phyloP scores from a whole-genome alignment of 2,113 vertebrate species.

The Oryzias curvinotus region DNA sequence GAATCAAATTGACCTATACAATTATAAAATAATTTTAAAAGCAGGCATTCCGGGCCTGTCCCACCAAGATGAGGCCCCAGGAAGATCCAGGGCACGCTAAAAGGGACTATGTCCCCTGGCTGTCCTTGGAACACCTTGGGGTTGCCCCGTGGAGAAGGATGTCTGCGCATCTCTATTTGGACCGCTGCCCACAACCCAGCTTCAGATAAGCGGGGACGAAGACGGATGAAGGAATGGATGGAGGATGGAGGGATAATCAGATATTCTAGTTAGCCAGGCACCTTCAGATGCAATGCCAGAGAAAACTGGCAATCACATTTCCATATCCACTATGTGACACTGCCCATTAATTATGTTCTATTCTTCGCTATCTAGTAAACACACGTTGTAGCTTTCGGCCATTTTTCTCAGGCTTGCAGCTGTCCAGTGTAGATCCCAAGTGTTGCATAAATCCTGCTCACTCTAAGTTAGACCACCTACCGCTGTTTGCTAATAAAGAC shows the following conservation, averaged over 20 bases:
- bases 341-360: constrained; percentile 37
- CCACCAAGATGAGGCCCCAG: too few relatives aligned
- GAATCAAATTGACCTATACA: too few relatives aligned
- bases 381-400: constrained; percentile 45
- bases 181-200: too few relatives aligned
- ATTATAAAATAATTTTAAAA: too few relatives aligned
- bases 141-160: too few relatives aligned
- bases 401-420: constrained; percentile 34
- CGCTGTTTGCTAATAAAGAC: constrained; percentile 55
- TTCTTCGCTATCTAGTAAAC: constrained; percentile 50
- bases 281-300: constrained; percentile 42
- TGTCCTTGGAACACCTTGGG: too few relatives aligned
- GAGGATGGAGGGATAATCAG: constrained; percentile 16
- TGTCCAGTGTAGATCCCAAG: constrained; percentile 31
- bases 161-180: too few relatives aligned
- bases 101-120: too few relatives aligned
- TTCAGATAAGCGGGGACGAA: too few relatives aligned
- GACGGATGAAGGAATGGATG: too few relatives aligned
- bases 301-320: constrained; percentile 42
- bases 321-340: constrained; percentile 52
- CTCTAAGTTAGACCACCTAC: constrained; percentile 32
- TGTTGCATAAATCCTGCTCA: constrained; percentile 38
- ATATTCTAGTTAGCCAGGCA: constrained; percentile 34
- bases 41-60: too few relatives aligned
- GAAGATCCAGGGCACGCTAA: too few relatives aligned